Base-by-base conservation (phyloP, 2,113 vertebrate species). In the Probosciger aterrimus region DNA sequence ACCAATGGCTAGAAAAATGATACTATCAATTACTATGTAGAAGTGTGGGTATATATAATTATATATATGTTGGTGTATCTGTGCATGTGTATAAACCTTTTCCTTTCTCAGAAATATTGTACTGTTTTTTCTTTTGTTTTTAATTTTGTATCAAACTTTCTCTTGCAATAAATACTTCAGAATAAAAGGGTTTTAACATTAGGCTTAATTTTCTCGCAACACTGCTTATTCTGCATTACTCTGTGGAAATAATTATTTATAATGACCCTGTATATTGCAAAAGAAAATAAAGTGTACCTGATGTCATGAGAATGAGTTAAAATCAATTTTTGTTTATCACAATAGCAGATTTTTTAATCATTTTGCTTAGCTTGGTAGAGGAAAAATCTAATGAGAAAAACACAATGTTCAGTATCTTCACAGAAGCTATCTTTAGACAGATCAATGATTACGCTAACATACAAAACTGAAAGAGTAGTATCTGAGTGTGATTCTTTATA, bases 351-450 rank as follows among this genome's bases (percentile, higher is more conserved):
- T 60, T 69, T 62, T 50, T 27, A 30, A 27, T 53, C 0, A 27
- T 49, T 70, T 87, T 3, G 2, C n/a, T 78, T 46, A 35, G 43
- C 11, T 49, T 59, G 35, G 12, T 11, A 55, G 4, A 87, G 5
- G 5, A 74, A 62, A 55, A 49, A 55, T 6, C 2, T 73, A 46
- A 30, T 25, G 23, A 84, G 8, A 41, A 84, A 80, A 80, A 6
- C 6, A 63, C 1, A 4, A 8, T 2, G 0, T 44, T 76, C 30
- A 33, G 1, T 33, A 6, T 5, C 3, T 81, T 71, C 31, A 46
- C 3, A 0, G 6, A 49, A 69, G 4, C 7, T 17, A 22, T 35
- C 27, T 77, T 77, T 24, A 84, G 47, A n/a, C 18, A 83, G 13
- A 55, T 39, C 46, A 71, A 5, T 39, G 12, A 39, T 33, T 68